Evolutionary conservation across 2,888 invertebrate species (phyloP).

Genomic region (Drosophila pseudotakahashii): DNA sequence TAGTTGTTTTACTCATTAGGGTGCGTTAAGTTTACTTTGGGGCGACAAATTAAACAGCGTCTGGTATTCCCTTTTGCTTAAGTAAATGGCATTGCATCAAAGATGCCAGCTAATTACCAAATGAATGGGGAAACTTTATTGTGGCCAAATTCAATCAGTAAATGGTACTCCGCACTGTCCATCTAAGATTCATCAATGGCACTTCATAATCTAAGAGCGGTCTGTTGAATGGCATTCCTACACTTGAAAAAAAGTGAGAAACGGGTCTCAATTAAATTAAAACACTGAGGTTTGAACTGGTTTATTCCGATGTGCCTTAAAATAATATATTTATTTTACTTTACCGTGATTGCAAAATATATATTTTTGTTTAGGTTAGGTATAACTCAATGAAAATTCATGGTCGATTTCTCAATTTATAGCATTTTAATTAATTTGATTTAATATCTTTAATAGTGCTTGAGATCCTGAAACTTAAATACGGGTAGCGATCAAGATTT

Average conservation of each 20-base stretch:
- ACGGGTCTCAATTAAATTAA: not conserved
- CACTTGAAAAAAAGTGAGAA: not conserved
- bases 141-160: constrained; percentile 28
- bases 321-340: too few relatives aligned
- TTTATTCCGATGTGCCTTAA: too few relatives aligned
- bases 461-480: too few relatives aligned
- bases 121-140: not conserved
- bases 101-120: constrained; percentile 3
- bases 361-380: too few relatives aligned
- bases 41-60: constrained; percentile 1
- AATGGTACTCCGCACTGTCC: constrained; percentile 3
- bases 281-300: not conserved
- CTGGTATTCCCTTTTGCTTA: not conserved
- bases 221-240: constrained; percentile 3
- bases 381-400: too few relatives aligned
- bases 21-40: not conserved
- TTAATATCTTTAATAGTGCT: too few relatives aligned
- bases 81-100: not conserved
- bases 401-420: too few relatives aligned
- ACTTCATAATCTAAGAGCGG: constrained; percentile 14
- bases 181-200: not conserved
- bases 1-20: constrained; percentile 8
- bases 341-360: too few relatives aligned
- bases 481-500: too few relatives aligned
- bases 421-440: too few relatives aligned